Evolutionary conservation across 2,113 vertebrate species (phyloP).

Genomic region (Otocyon megalotis): DNA sequence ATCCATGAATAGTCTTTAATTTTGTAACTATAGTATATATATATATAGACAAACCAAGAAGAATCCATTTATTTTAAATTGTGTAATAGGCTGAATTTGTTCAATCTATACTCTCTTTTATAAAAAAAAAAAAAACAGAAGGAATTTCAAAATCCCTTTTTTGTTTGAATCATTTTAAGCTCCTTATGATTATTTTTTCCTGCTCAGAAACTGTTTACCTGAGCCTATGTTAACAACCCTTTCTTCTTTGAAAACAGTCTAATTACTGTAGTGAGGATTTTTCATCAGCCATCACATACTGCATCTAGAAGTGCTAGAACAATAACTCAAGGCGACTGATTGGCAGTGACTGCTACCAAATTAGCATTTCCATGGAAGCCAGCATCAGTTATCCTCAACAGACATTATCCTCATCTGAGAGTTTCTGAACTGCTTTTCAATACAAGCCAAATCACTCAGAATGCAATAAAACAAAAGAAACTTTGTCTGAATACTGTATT

Average conservation of each 20-base stretch:
- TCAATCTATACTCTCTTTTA: background rate
- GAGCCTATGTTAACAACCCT: constrained; percentile 58
- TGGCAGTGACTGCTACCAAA: constrained; percentile 80
- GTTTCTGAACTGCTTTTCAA: constrained; percentile 71
- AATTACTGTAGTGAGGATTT: constrained; percentile 62
- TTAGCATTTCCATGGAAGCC: constrained; percentile 82
- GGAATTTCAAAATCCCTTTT: background rate
- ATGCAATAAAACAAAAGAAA: constrained; percentile 62
- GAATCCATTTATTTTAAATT: background rate
- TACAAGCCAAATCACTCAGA: constrained; percentile 63
- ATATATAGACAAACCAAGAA: background rate
- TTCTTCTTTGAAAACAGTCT: constrained; percentile 14
- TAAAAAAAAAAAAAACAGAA: background rate
- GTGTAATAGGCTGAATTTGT: background rate
- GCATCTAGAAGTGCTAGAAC: constrained; percentile 55
- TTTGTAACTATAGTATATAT: background rate
- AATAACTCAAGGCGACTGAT: constrained; percentile 70
- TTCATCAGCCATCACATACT: constrained; percentile 62
- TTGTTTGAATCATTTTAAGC: constrained; percentile 13
- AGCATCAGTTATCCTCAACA: constrained; percentile 78
- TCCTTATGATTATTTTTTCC: constrained; percentile 28
- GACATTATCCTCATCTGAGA: constrained; percentile 54
- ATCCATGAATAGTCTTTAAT: background rate
- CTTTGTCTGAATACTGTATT: constrained; percentile 10
- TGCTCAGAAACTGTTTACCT: background rate